Base-by-base conservation (phyloP, 2,113 vertebrate genomes). In the Lycaon pictus region DNA sequence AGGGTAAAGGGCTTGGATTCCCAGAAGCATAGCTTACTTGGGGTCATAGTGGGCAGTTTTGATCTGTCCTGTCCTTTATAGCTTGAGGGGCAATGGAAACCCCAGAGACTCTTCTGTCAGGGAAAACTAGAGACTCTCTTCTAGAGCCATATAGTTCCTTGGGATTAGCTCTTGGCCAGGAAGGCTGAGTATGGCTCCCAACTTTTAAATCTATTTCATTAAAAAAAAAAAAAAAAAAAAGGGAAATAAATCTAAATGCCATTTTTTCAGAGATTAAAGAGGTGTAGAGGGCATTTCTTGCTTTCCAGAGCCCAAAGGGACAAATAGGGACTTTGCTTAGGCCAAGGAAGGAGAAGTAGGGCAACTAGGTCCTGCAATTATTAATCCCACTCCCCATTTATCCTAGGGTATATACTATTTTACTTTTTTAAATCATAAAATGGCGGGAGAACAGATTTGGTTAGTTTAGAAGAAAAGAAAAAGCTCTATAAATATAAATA, bases 401-500 rank as follows among this genome's bases (percentile, higher is more conserved):
- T 86, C 96, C 95, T 97, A 97, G 97, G 97, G 94, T 97, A 97
- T 89, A 98, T 88, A 96, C 95, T 98, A 97, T 98, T 98, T 98
- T 98, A 97, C 97, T 98, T 98, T 98, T 98, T 97, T 97, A 98
- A 98, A 98, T 97, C 97, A 98, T 96, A 96, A 98, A 97, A 97
- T 20, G 58, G 93, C 53, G 95, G 92, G 96, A 98, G 96, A 98
- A 96, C 92, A 98, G 97, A 98, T 98, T 98, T 97, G 98, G 98
- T 98, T 98, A 98, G 97, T 98, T 98, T 98, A 98, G 97, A 98
- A 98, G 97, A 98, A 96, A 97, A 98, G 96, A 97, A 96, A 97
- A 98, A 97, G 96, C 97, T 98, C 97, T 98, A 98, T 98, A 98
- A 98, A 98, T 98, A 98, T 98, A 98, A 98, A 98, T 98, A 98